Conservation (phyloP, 2,888 invertebrate genomes). For the Lasioglossum lativentre region DNA sequence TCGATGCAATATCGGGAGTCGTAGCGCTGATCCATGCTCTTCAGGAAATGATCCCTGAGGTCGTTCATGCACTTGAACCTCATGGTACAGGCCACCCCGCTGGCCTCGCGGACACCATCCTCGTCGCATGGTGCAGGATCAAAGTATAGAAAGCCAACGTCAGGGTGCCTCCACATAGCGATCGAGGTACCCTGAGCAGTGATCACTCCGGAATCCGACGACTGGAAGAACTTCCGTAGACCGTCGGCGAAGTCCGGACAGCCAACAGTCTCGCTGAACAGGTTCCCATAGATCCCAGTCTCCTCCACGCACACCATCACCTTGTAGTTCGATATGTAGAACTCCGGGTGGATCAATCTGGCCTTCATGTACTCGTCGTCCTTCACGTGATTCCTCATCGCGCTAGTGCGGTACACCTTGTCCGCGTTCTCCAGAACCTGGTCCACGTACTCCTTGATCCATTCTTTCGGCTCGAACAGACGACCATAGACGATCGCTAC, state of each 20-base stretch:
- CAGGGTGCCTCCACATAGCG: constrained; percentile 86
- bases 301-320: constrained; percentile 74
- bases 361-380: constrained; percentile 73
- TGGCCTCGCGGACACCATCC: constrained; percentile 82
- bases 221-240: constrained; percentile 82
- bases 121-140: constrained; percentile 88
- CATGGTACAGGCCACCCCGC: constrained; percentile 75
- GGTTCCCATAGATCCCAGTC: constrained; percentile 74
- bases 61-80: constrained; percentile 73
- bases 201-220: constrained; percentile 85
- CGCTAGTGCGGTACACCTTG: constrained; percentile 75
- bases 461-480: constrained; percentile 75
- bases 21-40: constrained; percentile 70
- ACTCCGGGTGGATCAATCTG: constrained; percentile 75
- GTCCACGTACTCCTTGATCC: constrained; percentile 74
- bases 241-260: constrained; percentile 80
- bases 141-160: constrained; percentile 86
- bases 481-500: constrained; percentile 76
- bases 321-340: constrained; percentile 78
- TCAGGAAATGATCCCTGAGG: constrained; percentile 70
- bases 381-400: constrained; percentile 64
- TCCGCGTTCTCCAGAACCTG: constrained; percentile 76
- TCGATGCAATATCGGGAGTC: constrained; percentile 79
- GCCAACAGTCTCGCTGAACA: constrained; percentile 73
- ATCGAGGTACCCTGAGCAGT: constrained; percentile 86